These are phyloP conservation scores for Pecten maximus DNA, from an alignment of 2,888 invertebrate species.

Conservation along the genomic window DNA sequence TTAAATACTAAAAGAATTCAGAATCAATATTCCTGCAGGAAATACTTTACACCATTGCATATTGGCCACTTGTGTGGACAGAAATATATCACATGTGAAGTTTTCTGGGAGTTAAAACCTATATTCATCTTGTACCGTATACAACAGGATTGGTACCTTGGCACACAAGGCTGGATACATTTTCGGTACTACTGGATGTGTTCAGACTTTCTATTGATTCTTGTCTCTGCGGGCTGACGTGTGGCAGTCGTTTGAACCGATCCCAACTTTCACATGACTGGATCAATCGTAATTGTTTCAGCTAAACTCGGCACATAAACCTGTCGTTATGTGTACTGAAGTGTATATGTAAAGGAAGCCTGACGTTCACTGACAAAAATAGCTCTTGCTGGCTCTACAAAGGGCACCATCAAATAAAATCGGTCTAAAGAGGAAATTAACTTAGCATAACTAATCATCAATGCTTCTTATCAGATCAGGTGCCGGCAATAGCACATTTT, in stretches of 20 bases:
- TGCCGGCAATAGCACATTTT: not conserved
- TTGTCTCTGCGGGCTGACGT: not conserved
- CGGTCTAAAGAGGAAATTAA: not conserved
- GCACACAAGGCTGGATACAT: not conserved
- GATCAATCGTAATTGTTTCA: conserved; percentile 18
- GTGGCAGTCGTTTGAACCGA: conserved; percentile 8
- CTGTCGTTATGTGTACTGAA: not conserved
- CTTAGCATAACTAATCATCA: not conserved
- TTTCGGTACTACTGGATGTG: not conserved
- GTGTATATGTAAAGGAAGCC: not conserved
- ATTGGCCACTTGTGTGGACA: too few relatives aligned
- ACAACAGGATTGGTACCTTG: not conserved
- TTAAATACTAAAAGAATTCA: too few relatives aligned
- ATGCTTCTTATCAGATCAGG: not conserved
- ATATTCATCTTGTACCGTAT: too few relatives aligned
- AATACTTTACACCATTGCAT: too few relatives aligned
- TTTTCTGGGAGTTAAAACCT: too few relatives aligned
- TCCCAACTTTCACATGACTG: not conserved
- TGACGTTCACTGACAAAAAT: not conserved
- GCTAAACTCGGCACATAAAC: conserved; percentile 6
- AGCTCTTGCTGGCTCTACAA: not conserved
- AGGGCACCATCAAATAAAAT: not conserved
- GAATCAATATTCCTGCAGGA: too few relatives aligned
- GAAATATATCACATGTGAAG: too few relatives aligned
- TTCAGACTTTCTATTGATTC: not conserved